Conservation (phyloP, 2,113 vertebrate genomes). For the Rhizomys pruinosus region DNA sequence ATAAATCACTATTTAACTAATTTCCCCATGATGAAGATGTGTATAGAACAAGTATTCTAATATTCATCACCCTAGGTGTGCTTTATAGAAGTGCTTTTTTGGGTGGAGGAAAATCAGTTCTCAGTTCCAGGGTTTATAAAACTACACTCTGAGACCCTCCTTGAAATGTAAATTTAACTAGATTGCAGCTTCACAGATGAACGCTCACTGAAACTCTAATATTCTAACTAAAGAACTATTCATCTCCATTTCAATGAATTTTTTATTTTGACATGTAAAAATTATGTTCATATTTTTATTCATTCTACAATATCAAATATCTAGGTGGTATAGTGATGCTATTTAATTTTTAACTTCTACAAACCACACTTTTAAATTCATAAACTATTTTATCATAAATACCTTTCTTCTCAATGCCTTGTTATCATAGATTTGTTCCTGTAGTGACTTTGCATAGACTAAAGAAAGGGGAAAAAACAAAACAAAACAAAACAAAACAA, state of each 20-base stretch:
- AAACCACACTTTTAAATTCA: slow-evolving; percentile 77
- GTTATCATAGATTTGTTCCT: slow-evolving; percentile 68
- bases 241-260: slow-evolving; percentile 70
- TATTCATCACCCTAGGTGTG: background rate
- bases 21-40: slow-evolving; percentile 33
- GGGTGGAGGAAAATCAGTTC: slow-evolving; percentile 70
- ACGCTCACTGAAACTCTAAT: slow-evolving; percentile 76
- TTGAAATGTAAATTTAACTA: slow-evolving; percentile 83
- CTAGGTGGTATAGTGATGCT: slow-evolving; percentile 56
- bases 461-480: background rate
- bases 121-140: slow-evolving; percentile 65
- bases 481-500: no score
- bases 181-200: slow-evolving; percentile 74
- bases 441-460: background rate
- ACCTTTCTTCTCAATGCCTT: slow-evolving; percentile 60
- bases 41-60: slow-evolving; percentile 48
- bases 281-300: slow-evolving; percentile 58
- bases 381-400: slow-evolving; percentile 62
- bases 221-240: slow-evolving; percentile 75
- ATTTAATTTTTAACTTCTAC: slow-evolving; percentile 83
- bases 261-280: slow-evolving; percentile 74
- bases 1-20: slow-evolving; percentile 61
- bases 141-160: slow-evolving; percentile 63
- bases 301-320: slow-evolving; percentile 73
- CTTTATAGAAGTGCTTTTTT: slow-evolving; percentile 65